Evolutionary conservation across 23 tunicate genomes (phyloP).

Genomic region (Clavelina lepadiformis): DNA sequence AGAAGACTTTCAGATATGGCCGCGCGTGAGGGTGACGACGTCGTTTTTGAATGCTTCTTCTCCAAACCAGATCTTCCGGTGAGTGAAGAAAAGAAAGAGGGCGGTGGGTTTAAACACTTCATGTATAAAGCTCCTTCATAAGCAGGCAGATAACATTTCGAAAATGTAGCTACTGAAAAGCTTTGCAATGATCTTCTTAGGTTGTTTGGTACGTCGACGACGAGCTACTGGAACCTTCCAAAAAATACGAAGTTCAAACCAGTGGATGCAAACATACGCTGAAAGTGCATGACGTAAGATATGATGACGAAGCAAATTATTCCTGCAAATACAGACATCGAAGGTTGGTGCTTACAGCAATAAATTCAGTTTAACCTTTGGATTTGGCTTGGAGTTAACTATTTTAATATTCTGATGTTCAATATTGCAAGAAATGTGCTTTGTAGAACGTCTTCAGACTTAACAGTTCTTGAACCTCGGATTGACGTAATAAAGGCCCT

Average conservation of each 20-base stretch:
- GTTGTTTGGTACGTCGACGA: conserved; percentile 41
- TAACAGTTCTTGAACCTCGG: conserved; percentile 39
- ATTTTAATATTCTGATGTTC: background rate
- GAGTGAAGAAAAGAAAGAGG: no score
- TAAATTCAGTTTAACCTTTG: no score
- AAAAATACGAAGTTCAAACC: conserved; percentile 8
- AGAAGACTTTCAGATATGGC: conserved; percentile 38
- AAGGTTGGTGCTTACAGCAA: conserved; percentile 42
- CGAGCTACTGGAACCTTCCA: conserved; percentile 11
- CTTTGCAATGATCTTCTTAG: no score
- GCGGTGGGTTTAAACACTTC: no score
- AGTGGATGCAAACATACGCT: conserved; percentile 39
- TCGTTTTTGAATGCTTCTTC: conserved; percentile 32
- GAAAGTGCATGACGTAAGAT: conserved; percentile 27
- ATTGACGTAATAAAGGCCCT: conserved; percentile 32
- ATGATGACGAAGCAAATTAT: conserved; percentile 57
- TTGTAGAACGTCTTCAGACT: conserved; percentile 45
- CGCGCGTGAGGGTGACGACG: conserved; percentile 33
- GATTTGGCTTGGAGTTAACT: background rate
- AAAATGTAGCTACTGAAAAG: no score
- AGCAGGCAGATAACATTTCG: no score
- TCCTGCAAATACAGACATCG: conserved; percentile 50
- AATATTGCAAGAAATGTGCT: background rate
- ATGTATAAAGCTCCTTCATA: no score
- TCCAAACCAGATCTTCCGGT: conserved; percentile 35